Evolutionary conservation across 2,113 vertebrate species (phyloP).

Genomic region (Panthera tigris): DNA sequence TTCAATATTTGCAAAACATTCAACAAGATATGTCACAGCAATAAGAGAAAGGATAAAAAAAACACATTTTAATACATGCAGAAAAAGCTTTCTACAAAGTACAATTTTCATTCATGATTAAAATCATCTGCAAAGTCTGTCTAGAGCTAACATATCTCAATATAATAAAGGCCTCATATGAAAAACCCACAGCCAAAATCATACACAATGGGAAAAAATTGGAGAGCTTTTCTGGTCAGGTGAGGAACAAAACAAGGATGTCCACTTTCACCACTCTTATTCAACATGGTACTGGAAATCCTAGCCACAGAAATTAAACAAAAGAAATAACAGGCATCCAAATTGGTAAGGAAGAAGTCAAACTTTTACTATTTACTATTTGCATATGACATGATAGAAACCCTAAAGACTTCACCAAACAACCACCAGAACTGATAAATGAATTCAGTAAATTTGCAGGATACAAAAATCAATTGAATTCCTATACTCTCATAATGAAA

Average conservation of each 20-base stretch:
- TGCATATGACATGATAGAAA: neutral
- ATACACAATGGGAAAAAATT: neutral
- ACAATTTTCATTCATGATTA: neutral
- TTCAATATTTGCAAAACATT: neutral
- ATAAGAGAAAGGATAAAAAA: neutral
- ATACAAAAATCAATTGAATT: neutral
- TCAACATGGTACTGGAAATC: neutral
- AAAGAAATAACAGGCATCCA: neutral
- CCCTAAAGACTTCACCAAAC: neutral
- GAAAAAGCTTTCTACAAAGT: neutral
- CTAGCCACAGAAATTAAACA: neutral
- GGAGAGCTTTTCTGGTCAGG: neutral
- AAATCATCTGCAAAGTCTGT: neutral
- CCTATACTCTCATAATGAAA: neutral
- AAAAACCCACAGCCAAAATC: neutral
- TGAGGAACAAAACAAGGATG: neutral
- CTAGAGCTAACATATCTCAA: neutral
- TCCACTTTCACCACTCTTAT: neutral
- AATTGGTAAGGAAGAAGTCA: neutral
- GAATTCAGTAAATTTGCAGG: neutral
- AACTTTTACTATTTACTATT: neutral
- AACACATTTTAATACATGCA: neutral
- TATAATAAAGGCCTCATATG: neutral
- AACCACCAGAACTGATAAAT: neutral
- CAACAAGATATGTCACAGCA: neutral